These are phyloP conservation scores for Drosophila phalerata DNA, from an alignment of 2,888 invertebrate genomes.

Conservation along the genomic window DNA sequence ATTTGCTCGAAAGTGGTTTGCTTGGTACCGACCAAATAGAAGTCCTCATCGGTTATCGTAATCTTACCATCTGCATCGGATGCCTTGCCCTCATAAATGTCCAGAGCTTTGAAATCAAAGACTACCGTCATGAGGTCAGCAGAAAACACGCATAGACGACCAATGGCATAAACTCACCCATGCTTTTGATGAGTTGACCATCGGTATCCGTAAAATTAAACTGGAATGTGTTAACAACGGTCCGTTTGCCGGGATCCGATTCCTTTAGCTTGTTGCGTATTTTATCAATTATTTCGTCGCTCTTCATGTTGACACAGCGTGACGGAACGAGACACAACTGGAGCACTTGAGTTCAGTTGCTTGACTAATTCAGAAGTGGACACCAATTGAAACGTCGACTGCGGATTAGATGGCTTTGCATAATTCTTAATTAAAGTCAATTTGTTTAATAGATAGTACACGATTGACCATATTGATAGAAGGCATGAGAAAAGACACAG, in stretches of 20 bases:
- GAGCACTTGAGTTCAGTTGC: constrained; percentile 46
- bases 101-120: constrained; percentile 84
- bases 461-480: constrained; percentile 77
- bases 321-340: constrained; percentile 42
- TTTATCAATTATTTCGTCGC: constrained; percentile 84
- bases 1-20: constrained; percentile 80
- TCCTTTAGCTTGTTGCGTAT: constrained; percentile 82
- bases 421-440: constrained; percentile 84
- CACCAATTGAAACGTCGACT: constrained; percentile 71
- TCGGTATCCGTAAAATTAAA: constrained; percentile 84
- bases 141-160: neutral
- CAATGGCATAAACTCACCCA: constrained; percentile 73
- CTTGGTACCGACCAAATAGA: constrained; percentile 83
- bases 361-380: constrained; percentile 61
- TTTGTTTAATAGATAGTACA: constrained; percentile 67
- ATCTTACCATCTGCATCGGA: constrained; percentile 76
- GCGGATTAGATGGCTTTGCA: constrained; percentile 77
- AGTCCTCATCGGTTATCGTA: constrained; percentile 83
- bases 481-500: constrained; percentile 65
- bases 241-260: constrained; percentile 82
- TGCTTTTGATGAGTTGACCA: constrained; percentile 82
- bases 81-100: constrained; percentile 83
- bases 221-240: constrained; percentile 82
- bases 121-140: constrained; percentile 75
- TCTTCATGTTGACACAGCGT: constrained; percentile 74